Evolutionary conservation across 2,797 vertebrate genomes (phyloP).

Genomic region (Gallirallus australis): DNA sequence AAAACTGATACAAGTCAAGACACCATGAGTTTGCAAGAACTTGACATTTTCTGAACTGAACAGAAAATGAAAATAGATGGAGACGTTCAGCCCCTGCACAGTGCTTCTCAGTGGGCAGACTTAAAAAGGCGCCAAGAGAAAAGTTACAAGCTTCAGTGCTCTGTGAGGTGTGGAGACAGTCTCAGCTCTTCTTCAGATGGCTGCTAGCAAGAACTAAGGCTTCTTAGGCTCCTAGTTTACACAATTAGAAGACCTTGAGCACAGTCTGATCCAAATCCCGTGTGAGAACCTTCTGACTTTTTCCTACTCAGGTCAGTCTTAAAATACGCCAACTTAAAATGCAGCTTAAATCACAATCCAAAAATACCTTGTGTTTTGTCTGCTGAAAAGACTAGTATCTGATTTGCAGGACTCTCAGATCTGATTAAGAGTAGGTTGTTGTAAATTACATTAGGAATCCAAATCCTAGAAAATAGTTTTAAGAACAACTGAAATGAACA

Average conservation of each 20-base stretch:
- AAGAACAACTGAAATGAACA: background rate
- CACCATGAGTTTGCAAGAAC: background rate
- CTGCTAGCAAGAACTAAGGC: background rate
- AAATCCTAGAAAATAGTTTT: background rate
- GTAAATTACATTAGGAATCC: background rate
- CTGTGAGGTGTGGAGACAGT: background rate
- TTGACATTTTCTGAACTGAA: background rate
- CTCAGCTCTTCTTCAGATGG: background rate
- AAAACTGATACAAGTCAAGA: background rate
- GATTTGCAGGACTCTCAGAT: conserved; percentile 1
- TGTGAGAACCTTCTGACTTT: background rate
- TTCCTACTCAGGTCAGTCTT: background rate
- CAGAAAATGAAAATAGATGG: background rate
- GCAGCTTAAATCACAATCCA: background rate
- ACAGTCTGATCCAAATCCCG: background rate
- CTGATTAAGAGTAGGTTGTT: background rate
- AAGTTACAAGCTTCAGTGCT: background rate
- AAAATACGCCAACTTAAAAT: background rate
- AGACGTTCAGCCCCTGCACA: background rate
- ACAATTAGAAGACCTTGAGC: background rate
- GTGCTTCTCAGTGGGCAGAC: background rate
- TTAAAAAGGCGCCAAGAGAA: background rate
- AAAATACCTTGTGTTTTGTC: background rate
- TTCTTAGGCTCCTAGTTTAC: background rate
- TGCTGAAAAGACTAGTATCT: background rate